Evolutionary conservation across 2,797 vertebrate species (phyloP), one percentile per base, ranked within the genome.

Genomic region (Fringilla coelebs): DNA sequence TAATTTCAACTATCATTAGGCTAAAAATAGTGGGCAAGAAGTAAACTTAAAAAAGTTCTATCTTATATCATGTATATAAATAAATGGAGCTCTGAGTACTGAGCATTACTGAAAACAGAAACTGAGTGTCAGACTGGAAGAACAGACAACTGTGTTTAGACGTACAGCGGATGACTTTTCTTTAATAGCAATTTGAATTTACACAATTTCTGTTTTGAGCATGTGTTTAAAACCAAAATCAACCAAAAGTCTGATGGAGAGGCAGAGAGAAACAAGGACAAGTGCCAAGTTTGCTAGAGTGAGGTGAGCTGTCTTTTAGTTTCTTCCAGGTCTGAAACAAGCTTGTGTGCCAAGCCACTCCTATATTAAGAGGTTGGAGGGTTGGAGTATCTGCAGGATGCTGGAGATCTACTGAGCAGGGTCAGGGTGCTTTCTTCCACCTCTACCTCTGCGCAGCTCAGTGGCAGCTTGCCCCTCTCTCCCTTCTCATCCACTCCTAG

Each of bases 1-100:
- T 76, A 89, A 75, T 93, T 88, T 43, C n/a, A 58, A 14, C 54
- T 36, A 62, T 38, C 36, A 70, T 85, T 83, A 85, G 62, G 66
- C 46, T 89, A 85, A 89, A 96, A 92, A 70, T 58, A 85, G 17
- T 0, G 0, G 14, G 10, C 71, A 93, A 89, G 67, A 67, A 0
- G 0, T 61, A 87, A 87, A 87, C 17, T 67, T 65, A 75, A 15
- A 6, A 43, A 78, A 4, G 20, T 74, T 83, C 13, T 86, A 13
- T 61, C 40, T 66, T 55, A 28, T 26, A 63, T 67, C 26, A 55
- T 8, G 5, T 72, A 55, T 49, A n/a, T 54, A 91, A 77, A 34
- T 49, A 85, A 67, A 52, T 4, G 36, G 75, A 54, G 9, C 5
- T 74, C 72, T 83, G n/a, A 87, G 31, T 26, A 45, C 15, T 83